A percentile compares a stretch with the other conserved stretches of the same genome.
Conservation (phyloP, 2,797 vertebrate species). For the Melanotaenia boesemani region DNA sequence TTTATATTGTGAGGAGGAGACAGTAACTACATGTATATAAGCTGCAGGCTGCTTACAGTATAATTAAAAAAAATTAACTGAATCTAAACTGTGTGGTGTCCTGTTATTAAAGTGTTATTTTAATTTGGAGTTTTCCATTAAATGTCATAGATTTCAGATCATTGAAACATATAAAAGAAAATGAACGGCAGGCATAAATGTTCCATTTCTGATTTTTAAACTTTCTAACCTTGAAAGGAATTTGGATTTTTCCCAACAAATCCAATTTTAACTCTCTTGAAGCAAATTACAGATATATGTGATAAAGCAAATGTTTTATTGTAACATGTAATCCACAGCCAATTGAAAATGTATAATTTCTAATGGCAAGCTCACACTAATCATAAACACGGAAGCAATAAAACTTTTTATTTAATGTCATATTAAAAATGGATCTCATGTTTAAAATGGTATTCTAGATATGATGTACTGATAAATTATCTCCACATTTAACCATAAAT, state of each 20-base stretch:
- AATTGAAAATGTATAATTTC: slow-evolving; percentile 45
- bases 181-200: background rate
- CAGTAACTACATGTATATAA: slow-evolving; percentile 11
- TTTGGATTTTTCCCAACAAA: background rate
- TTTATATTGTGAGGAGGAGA: slow-evolving; percentile 12
- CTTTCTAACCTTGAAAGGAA: slow-evolving; percentile 3
- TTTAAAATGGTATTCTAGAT: slow-evolving; percentile 45
- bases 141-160: background rate
- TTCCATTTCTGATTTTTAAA: background rate
- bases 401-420: slow-evolving; percentile 43
- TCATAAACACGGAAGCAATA: slow-evolving; percentile 24
- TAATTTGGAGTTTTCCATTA: background rate
- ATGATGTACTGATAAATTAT: slow-evolving; percentile 51
- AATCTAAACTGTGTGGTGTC: background rate
- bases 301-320: slow-evolving; percentile 24
- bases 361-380: slow-evolving; percentile 37
- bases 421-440: slow-evolving; percentile 48
- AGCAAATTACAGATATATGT: slow-evolving; percentile 27
- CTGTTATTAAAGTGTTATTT: background rate
- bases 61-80: slow-evolving; percentile 7
- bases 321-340: slow-evolving; percentile 16
- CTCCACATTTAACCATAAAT: slow-evolving; percentile 59
- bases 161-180: background rate
- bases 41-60: background rate
- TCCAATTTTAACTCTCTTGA: slow-evolving; percentile 5